phyloP scores from a whole-genome alignment of 2,888 invertebrate species.

The Lysandra coridon region DNA sequence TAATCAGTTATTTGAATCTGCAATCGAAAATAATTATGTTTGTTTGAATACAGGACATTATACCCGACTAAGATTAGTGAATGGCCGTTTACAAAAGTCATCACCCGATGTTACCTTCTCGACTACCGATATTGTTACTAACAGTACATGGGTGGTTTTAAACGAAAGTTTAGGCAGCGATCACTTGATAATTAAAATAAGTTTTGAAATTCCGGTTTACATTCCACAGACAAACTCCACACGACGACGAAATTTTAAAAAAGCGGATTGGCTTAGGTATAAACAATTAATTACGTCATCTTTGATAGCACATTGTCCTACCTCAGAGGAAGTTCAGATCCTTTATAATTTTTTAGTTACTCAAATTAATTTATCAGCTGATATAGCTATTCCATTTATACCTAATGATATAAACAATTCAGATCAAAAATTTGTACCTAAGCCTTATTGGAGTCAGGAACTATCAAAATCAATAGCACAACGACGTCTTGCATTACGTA shows the following conservation, averaged over 20 bases:
- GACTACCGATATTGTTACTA: background rate
- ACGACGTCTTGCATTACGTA: no score
- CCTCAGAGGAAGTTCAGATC: background rate
- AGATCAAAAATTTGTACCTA: background rate
- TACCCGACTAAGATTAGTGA: slow-evolving; percentile 28
- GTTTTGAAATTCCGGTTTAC: background rate
- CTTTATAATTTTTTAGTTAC: background rate
- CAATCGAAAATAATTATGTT: slow-evolving; percentile 11
- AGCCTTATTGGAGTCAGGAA: no score
- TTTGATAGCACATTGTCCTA: background rate
- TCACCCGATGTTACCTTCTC: background rate
- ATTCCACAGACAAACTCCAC: background rate
- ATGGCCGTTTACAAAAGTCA: background rate
- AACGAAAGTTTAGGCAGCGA: background rate
- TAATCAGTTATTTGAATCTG: slow-evolving; percentile 29
- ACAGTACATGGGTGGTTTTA: background rate
- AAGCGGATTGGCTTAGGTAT: background rate
- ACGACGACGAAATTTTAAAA: background rate
- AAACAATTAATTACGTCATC: background rate
- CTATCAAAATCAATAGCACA: no score
- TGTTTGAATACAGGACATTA: slow-evolving; percentile 17
- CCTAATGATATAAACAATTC: background rate
- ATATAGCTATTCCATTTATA: background rate
- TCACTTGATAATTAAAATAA: background rate
- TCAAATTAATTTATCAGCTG: background rate